These are phyloP conservation scores for Muscidifurax raptorellus DNA, from an alignment of 1,140 invertebrate genomes.

Conservation along the genomic window DNA sequence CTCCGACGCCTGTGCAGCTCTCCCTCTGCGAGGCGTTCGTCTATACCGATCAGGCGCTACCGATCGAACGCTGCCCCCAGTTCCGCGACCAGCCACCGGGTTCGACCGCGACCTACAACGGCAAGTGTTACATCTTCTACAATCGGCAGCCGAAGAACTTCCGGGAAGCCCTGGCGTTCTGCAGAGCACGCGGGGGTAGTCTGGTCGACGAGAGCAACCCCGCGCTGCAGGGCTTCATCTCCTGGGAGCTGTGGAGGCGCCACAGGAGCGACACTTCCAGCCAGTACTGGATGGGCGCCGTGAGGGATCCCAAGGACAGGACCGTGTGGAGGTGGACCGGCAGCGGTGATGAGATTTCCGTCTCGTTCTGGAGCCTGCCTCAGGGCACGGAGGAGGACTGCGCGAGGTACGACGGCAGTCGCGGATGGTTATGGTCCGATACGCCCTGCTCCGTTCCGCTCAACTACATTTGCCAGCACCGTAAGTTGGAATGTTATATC, in stretches of 20 bases:
- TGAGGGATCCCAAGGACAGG: constrained; percentile 85
- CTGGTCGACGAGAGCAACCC: constrained; percentile 95
- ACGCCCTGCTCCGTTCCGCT: constrained; percentile 90
- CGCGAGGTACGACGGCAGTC: constrained; percentile 92
- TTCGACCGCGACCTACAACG: constrained; percentile 94
- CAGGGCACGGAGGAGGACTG: constrained; percentile 88
- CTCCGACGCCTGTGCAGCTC: constrained; percentile 81
- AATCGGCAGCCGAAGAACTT: constrained; percentile 90
- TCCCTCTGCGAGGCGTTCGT: constrained; percentile 97
- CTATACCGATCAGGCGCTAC: constrained; percentile 95
- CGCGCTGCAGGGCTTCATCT: constrained; percentile 94
- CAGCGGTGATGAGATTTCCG: constrained; percentile 89
- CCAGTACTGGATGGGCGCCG: constrained; percentile 96
- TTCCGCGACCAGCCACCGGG: constrained; percentile 94
- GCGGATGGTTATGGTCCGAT: constrained; percentile 96
- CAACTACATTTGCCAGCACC: constrained; percentile 96
- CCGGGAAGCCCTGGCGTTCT: constrained; percentile 87
- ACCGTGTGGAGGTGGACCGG: constrained; percentile 92
- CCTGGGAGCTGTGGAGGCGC: constrained; percentile 94
- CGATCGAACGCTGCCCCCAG: constrained; percentile 94
- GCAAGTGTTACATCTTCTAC: constrained; percentile 97
- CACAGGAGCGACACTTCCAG: constrained; percentile 93
- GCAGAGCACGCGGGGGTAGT: constrained; percentile 85
- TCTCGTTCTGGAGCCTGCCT: constrained; percentile 94
- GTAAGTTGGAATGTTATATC: constrained; percentile 78